phyloP scores from a whole-genome alignment of 2,888 invertebrate genomes.

The Vannuccia rotundouncinata region DNA sequence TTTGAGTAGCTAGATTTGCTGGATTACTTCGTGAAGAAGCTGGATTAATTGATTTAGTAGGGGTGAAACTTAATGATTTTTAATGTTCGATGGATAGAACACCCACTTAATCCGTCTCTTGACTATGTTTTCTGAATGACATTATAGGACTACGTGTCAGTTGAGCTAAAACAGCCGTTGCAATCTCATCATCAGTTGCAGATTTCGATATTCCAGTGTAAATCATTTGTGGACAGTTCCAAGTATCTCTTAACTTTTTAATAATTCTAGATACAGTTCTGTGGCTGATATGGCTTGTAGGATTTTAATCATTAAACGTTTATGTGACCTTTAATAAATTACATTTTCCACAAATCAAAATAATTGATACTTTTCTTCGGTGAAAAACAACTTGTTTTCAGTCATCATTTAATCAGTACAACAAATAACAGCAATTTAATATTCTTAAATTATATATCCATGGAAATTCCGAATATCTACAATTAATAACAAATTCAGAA shows the following conservation, averaged over 20 bases:
- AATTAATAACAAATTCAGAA: too few relatives aligned
- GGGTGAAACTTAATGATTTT: slow-evolving; percentile 25
- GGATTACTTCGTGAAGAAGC: slow-evolving; percentile 7
- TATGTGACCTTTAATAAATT: neutral
- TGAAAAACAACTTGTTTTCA: too few relatives aligned
- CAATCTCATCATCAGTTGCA: neutral
- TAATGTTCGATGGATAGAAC: neutral
- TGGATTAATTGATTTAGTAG: neutral
- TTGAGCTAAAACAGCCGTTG: slow-evolving; percentile 2
- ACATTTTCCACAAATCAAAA: neutral
- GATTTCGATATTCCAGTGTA: neutral
- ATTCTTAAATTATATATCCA: too few relatives aligned
- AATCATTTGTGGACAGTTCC: slow-evolving; percentile 1
- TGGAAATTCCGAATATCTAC: too few relatives aligned
- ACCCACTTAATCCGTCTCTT: slow-evolving; percentile 1
- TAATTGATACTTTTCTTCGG: too few relatives aligned
- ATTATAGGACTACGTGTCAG: slow-evolving; percentile 7
- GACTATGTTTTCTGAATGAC: neutral
- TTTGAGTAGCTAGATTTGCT: too few relatives aligned
- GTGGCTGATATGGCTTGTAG: neutral
- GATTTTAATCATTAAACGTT: slow-evolving; percentile 18
- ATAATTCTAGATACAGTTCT: slow-evolving; percentile 3
- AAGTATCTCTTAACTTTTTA: slow-evolving; percentile 10
- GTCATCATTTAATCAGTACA: too few relatives aligned
- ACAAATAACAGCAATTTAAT: too few relatives aligned